Conservation (phyloP, 2,888 invertebrate species). For the Xestia rhomboidea region DNA sequence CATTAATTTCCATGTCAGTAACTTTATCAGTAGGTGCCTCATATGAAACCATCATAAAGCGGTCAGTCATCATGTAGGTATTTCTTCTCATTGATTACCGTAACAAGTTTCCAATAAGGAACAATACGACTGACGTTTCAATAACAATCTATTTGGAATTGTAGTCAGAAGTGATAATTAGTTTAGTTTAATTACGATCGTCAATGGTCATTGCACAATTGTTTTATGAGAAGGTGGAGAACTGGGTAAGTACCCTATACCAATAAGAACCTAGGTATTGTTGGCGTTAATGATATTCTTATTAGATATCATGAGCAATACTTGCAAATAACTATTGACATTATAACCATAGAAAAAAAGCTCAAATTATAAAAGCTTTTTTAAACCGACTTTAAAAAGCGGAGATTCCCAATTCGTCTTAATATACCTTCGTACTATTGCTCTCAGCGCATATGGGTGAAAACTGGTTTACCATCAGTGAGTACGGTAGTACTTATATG, state of each 20-base stretch:
- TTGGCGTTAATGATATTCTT: constrained; percentile 12
- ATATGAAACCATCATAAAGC: background rate
- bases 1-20: background rate
- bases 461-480: background rate
- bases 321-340: background rate
- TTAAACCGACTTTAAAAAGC: background rate
- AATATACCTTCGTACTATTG: background rate
- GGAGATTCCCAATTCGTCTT: background rate
- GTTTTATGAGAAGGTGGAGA: background rate
- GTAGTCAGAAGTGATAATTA: constrained; percentile 17
- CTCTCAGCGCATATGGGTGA: background rate
- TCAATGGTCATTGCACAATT: background rate
- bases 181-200: background rate
- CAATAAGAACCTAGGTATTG: background rate
- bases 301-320: constrained; percentile 12
- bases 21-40: background rate
- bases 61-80: no score
- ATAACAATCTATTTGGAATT: background rate
- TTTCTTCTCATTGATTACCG: background rate
- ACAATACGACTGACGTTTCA: background rate
- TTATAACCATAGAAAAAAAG: background rate
- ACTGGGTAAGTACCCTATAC: background rate
- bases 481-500: background rate
- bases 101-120: background rate
- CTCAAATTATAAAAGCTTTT: no score